These are phyloP conservation scores for Anguilla megastoma DNA, from an alignment of 2,797 vertebrate genomes.

Conservation along the genomic window DNA sequence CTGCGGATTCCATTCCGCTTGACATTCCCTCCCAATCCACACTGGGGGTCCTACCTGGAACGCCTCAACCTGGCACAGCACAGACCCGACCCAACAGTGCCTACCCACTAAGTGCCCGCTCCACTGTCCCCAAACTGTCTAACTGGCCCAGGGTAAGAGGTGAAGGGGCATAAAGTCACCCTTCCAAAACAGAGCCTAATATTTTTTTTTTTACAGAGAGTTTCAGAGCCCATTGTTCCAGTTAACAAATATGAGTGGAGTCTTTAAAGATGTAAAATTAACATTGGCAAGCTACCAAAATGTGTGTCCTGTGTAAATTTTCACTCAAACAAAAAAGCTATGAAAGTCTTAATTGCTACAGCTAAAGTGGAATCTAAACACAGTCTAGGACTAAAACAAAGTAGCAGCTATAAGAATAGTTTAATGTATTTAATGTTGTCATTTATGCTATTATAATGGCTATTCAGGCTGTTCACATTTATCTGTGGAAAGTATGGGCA, in stretches of 20 bases:
- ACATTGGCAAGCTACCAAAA: neutral
- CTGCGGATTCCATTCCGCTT: neutral
- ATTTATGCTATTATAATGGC: slow-evolving; percentile 64
- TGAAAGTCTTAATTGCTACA: neutral
- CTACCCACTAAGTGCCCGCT: neutral
- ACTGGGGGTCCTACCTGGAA: neutral
- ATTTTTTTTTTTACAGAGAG: neutral
- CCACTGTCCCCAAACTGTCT: neutral
- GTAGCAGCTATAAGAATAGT: neutral
- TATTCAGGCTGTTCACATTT: slow-evolving; percentile 54
- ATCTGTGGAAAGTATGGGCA: slow-evolving; percentile 41
- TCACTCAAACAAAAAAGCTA: neutral
- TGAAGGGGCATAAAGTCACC: neutral
- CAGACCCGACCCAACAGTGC: slow-evolving; percentile 16
- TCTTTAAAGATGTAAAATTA: neutral
- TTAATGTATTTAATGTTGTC: slow-evolving; percentile 44
- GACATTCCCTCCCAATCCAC: neutral
- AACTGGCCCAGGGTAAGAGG: neutral
- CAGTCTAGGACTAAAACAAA: neutral
- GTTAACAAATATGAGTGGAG: neutral
- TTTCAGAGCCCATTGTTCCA: slow-evolving; percentile 24
- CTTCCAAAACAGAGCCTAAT: neutral
- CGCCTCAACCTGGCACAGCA: slow-evolving; percentile 8
- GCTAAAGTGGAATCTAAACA: neutral
- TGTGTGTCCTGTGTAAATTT: neutral